These are phyloP conservation scores for Pogona vitticeps DNA, from an alignment of 2,113 vertebrate genomes.

Conservation along the genomic window DNA sequence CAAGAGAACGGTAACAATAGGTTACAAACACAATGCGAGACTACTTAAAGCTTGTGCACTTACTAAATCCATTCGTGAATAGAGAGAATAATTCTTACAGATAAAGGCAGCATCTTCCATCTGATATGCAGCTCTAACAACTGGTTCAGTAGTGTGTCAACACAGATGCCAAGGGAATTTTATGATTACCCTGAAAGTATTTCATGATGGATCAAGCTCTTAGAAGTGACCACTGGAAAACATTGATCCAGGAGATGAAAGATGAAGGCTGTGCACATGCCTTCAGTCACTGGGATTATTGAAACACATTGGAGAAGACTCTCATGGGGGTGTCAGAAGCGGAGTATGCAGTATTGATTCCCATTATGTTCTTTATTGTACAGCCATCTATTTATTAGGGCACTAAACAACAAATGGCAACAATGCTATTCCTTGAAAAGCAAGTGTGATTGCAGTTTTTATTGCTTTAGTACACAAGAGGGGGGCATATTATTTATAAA, in stretches of 20 bases:
- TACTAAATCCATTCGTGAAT: fast-evolving
- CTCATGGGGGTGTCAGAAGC: neutral
- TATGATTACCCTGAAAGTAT: neutral
- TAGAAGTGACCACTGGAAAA: neutral
- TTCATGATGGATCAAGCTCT: constrained; percentile 11
- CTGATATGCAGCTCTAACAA: neutral
- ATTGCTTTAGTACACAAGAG: neutral
- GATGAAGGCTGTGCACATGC: neutral
- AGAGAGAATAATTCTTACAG: fast-evolving
- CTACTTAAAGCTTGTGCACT: fast-evolving
- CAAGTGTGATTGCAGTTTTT: neutral
- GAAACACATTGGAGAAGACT: fast-evolving
- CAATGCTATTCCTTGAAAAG: neutral
- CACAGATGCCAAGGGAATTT: constrained; percentile 12
- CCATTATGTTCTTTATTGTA: constrained; percentile 20
- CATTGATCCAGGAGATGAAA: constrained; percentile 19
- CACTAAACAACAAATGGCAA: neutral
- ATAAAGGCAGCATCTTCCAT: neutral
- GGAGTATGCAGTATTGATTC: neutral
- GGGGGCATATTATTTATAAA: neutral
- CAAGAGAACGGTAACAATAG: neutral
- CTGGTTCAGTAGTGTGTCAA: neutral
- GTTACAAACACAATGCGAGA: neutral
- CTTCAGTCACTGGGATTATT: neutral
- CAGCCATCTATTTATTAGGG: neutral